Evolutionary conservation across 2,797 vertebrate genomes (phyloP).

Genomic region (Argentina silus): DNA sequence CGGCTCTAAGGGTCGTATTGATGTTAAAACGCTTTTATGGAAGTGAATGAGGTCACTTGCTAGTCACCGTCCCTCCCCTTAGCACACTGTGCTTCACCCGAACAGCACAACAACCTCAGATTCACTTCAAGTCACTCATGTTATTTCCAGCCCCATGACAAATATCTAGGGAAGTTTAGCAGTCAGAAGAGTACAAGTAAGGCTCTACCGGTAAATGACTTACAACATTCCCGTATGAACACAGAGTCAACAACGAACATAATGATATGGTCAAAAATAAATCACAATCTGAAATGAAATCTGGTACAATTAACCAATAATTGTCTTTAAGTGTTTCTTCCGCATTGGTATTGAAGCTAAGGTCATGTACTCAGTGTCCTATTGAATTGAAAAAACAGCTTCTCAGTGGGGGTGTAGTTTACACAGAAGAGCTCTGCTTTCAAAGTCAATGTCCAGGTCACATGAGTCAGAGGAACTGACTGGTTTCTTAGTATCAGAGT

Average conservation of each 20-base stretch:
- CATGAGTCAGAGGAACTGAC: neutral
- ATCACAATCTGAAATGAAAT: neutral
- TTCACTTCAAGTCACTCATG: too few species aligned
- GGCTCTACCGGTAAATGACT: neutral
- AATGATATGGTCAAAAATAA: neutral
- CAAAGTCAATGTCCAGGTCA: neutral
- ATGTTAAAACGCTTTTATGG: slow-evolving; percentile 1
- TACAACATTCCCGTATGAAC: neutral
- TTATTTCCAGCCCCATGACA: neutral
- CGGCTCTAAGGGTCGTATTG: slow-evolving; percentile 34
- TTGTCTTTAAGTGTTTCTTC: neutral
- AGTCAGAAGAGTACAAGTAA: neutral
- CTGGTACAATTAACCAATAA: neutral
- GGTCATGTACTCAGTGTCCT: slow-evolving; percentile 25
- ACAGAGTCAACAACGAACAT: neutral
- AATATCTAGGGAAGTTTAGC: too few species aligned
- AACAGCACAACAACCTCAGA: too few species aligned
- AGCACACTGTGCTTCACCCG: too few species aligned
- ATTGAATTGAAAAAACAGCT: neutral
- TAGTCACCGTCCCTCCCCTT: neutral
- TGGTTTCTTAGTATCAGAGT: neutral
- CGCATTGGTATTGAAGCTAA: slow-evolving; percentile 26
- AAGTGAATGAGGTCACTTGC: slow-evolving; percentile 18
- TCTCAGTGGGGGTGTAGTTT: neutral
- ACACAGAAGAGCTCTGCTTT: neutral